phyloP scores from a whole-genome alignment of 2,797 vertebrate species.

The Myotis daubentonii region DNA sequence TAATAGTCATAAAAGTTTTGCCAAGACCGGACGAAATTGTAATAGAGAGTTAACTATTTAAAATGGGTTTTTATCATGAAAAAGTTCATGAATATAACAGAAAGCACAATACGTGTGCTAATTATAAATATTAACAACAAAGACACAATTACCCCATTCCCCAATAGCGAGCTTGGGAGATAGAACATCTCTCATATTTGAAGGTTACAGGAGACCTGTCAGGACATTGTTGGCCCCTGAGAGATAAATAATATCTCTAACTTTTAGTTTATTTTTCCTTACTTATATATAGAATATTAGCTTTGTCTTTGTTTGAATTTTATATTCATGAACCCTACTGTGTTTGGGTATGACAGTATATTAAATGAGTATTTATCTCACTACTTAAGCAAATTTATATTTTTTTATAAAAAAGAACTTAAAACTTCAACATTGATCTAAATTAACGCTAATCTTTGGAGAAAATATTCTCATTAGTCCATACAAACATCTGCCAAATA shows the following conservation, averaged over 20 bases:
- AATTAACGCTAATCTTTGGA: neutral
- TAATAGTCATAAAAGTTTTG: neutral
- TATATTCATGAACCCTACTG: neutral
- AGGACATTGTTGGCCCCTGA: neutral
- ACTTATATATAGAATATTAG: neutral
- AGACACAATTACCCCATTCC: neutral
- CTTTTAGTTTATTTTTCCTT: neutral
- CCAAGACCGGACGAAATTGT: neutral
- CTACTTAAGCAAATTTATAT: neutral
- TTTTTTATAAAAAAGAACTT: neutral
- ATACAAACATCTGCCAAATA: neutral
- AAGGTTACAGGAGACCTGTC: neutral
- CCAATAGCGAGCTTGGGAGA: neutral
- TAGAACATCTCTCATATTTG: neutral
- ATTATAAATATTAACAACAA: neutral
- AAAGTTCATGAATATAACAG: neutral
- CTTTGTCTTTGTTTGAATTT: neutral
- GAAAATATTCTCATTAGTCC: neutral
- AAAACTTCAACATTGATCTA: neutral
- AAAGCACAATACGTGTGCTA: neutral
- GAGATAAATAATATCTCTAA: neutral
- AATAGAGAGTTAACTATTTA: neutral
- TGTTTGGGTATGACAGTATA: neutral
- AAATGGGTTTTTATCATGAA: neutral
- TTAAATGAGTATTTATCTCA: neutral